A percentile compares a stretch with the other conserved stretches of the same genome.
Conservation (phyloP, 2,797 vertebrate species). For the Cyprinodon diabolis region DNA sequence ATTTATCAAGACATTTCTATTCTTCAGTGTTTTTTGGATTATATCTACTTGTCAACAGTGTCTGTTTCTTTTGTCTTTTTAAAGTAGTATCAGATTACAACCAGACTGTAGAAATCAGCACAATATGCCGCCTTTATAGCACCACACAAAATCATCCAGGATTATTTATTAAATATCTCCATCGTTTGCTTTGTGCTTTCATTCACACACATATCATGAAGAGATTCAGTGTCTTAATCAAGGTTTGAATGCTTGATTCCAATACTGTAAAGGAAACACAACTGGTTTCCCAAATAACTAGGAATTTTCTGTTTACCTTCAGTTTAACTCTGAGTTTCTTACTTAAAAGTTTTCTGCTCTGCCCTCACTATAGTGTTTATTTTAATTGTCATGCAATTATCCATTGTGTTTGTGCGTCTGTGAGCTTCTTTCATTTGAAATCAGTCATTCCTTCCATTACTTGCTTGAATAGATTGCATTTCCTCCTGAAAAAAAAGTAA, state of each 20-base stretch:
- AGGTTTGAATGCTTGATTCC: not conserved
- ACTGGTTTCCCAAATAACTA: conserved; percentile 4
- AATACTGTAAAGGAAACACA: conserved; percentile 7
- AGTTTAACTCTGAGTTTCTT: conserved; percentile 14
- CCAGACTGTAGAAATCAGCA: too few relatives aligned
- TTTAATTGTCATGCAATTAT: conserved; percentile 63
- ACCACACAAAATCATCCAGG: too few relatives aligned
- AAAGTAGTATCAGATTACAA: too few relatives aligned
- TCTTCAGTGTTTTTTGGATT: too few relatives aligned
- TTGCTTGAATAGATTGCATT: conserved; percentile 41
- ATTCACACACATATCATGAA: too few relatives aligned
- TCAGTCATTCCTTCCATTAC: conserved; percentile 40
- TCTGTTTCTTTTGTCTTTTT: too few relatives aligned
- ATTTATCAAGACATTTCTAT: too few relatives aligned
- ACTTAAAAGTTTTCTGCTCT: conserved; percentile 15
- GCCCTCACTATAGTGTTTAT: conserved; percentile 43
- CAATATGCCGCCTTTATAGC: too few relatives aligned
- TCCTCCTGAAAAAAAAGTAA: conserved; percentile 40
- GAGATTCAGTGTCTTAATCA: too few relatives aligned
- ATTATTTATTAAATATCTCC: too few relatives aligned
- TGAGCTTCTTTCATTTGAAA: conserved; percentile 50
- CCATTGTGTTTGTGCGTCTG: conserved; percentile 22
- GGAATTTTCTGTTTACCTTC: conserved; percentile 16
- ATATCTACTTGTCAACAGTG: too few relatives aligned
- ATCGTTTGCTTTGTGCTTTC: too few relatives aligned